Evolutionary conservation across 2,797 vertebrate species (phyloP), one percentile per base, ranked within the genome.

Genomic region (Hapalemur alaotrensis): DNA sequence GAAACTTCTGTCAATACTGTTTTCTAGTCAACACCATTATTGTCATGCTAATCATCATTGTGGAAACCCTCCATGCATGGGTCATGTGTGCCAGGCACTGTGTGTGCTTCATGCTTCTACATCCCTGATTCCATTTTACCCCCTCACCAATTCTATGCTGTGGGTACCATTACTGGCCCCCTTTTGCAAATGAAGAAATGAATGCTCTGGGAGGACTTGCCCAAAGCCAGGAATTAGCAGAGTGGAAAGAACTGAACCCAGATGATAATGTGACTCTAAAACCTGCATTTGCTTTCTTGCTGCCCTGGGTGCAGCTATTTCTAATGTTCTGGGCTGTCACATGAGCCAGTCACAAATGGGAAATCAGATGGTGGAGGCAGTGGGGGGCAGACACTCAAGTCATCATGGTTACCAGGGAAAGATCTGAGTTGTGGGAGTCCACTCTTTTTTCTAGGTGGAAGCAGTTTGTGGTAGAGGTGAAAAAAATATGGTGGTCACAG

Each of bases 21-120:
- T 11, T 75, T 8, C 4, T n/a, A n/a, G 32, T 32, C 13, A 70
- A 2, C 35, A 1, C 38, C 17, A 2, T 54, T 1, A 0, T 22
- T 3, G 22, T 15, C 38, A 2, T 15, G n/a, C 35, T 10, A 5
- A 23, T 15, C 5, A 4, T 30, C 2, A 15, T 4, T 1, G 6
- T 5, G 25, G 38, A 41, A 59, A 4, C 3, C 1, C 2, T 15
- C 1, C 2, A 57, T 15, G 22, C 8, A 0, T 1, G 35, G 1
- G 4, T 32, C 61, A 0, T 38, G 3, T 65, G 52, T 48, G 8
- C 63, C 72, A 5, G 13, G 14, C 15, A 0, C 25, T 7, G 18
- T 12, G 61, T 7, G 14, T 9, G 61, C 35, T 48, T 28, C 14
- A 0, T 0, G 22, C 4, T 13, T 67, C 48, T 4, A 17, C 14